Evolutionary conservation across 1,140 invertebrate species (phyloP), one percentile per base, ranked within the genome.

Genomic region (Mya arenaria): DNA sequence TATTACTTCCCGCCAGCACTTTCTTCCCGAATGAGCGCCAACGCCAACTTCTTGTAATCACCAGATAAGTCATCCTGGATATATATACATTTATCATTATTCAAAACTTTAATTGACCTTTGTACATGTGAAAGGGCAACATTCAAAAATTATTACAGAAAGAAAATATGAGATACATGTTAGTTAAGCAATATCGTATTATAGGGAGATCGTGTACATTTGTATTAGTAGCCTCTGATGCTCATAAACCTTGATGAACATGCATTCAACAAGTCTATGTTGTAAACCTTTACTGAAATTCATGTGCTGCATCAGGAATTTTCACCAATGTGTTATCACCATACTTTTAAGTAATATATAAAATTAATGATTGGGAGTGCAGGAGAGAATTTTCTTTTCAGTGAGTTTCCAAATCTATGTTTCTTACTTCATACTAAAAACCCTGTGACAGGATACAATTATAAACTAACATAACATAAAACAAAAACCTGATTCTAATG

Each of bases 21-120:
- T 66, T 82, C 79, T 56, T 82, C 79, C 25, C 79, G 56, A 13
- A 82, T 82, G 32, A 92, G 34, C 19, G 90, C 89, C 63, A 92
- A 55, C 69, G 91, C 72, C 17, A 91, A 72, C 65, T 74, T 86
- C 65, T 86, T 86, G 84, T 92, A 93, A 74, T 93, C 91, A 36
- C 92, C 92, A 36, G 90, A 90, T 6, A 86, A 82, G 66, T 93
- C 92, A 82, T 88, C 90, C 90, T 93, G 83, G 10, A 90, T 89
- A 71, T 75, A 78, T 74, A 80, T 77, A 73, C 30, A 44, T 15
- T 17, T 28, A 65, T 62, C 28, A 23, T 72, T 44, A 68, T 60
- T 77, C 23, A 60, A 58, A 36, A 5, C 37, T 41, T 25, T 17
- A 17, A 4, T 25, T 19, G 6, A 69, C 4, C 10, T 23, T 8